Conservation (phyloP, 2,113 vertebrate species). For the Clupea harengus region DNA sequence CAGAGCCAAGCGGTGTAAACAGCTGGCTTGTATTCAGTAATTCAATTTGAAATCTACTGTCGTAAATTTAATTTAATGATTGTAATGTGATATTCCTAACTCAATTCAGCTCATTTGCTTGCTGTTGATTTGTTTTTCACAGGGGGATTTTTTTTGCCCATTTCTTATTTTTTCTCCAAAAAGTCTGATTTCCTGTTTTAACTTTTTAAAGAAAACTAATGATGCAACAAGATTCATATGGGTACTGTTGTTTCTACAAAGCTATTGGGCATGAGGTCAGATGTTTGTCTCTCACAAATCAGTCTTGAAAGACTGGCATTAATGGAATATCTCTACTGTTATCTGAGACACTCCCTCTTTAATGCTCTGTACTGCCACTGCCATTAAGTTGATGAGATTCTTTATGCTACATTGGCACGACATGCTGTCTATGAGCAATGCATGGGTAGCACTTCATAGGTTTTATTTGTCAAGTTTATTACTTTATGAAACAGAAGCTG, state of each 20-base stretch:
- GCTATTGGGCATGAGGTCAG: neutral
- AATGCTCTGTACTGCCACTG: neutral
- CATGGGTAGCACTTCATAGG: constrained; percentile 1
- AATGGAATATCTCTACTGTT: constrained; percentile 1
- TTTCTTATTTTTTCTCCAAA: constrained; percentile 17
- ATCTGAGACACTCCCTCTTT: constrained; percentile 10
- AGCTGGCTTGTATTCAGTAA: constrained; percentile 60
- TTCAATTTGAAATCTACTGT: constrained; percentile 64
- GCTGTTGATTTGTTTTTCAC: constrained; percentile 65
- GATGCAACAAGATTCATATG: neutral
- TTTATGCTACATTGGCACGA: neutral
- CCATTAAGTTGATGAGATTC: neutral
- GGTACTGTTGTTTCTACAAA: neutral
- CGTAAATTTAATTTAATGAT: constrained; percentile 65
- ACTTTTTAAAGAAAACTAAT: constrained; percentile 15
- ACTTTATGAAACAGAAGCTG: neutral
- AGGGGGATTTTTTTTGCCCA: constrained; percentile 50
- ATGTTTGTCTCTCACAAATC: neutral
- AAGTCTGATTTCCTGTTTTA: constrained; percentile 53
- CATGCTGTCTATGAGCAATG: neutral
- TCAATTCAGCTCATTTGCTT: constrained; percentile 65
- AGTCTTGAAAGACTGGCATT: neutral
- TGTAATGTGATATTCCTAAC: constrained; percentile 72
- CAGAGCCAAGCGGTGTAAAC: constrained; percentile 52
- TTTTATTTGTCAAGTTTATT: neutral